These are phyloP conservation scores for Donacobius atricapilla DNA, from an alignment of 2,113 vertebrate genomes.

Conservation along the genomic window DNA sequence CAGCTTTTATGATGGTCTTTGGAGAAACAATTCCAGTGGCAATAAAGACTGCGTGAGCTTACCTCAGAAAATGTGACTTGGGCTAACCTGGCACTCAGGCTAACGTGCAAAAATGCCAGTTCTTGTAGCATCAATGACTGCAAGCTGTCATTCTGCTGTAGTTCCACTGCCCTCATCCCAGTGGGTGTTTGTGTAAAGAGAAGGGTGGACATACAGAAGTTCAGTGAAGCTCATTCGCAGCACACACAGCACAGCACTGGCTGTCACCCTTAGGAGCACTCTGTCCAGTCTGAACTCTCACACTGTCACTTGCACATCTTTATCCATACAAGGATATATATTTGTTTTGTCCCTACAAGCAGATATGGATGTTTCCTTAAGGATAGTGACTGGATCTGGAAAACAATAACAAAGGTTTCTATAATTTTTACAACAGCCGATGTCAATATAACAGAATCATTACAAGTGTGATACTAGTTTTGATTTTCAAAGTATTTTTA, in stretches of 20 bases:
- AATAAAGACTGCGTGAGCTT: background rate
- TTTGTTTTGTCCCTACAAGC: background rate
- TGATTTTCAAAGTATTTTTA: conserved; percentile 45
- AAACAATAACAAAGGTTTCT: background rate
- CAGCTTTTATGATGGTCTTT: background rate
- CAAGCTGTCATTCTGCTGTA: background rate
- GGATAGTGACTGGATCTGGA: background rate
- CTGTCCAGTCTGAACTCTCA: background rate
- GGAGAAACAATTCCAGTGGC: background rate
- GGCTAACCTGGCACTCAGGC: background rate
- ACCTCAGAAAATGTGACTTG: background rate
- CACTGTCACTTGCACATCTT: background rate
- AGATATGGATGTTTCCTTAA: background rate
- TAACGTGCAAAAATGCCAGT: background rate
- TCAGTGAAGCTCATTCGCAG: background rate
- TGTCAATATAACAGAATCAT: background rate
- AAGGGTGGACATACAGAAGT: background rate
- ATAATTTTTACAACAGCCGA: background rate
- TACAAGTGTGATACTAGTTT: background rate
- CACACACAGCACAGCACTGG: background rate
- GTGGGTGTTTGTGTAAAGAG: background rate
- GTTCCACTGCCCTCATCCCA: background rate
- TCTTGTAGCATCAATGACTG: background rate
- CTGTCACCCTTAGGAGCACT: background rate
- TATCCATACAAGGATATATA: background rate